Evolutionary conservation across 2,888 invertebrate species (phyloP), one percentile per base, ranked within the genome.

Genomic region (Heliconius aoede): DNA sequence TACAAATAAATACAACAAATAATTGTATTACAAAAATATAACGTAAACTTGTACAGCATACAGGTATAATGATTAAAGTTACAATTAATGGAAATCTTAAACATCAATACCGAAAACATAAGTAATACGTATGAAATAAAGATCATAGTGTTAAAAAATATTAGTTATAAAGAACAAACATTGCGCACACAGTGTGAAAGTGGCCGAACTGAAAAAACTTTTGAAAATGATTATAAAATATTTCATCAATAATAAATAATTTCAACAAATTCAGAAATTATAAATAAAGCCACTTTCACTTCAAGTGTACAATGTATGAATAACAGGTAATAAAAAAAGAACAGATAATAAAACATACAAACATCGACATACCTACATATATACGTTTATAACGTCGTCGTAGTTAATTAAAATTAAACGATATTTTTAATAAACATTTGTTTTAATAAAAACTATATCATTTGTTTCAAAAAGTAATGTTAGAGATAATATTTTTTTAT

Each of bases 1-100:
- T 79, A 76, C 68, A 77, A 76, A 76, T 79, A 79, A 77, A 77
- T 79, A 79, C 76, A 77, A 77, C 77, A 77, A 79, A 76, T 69
- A 65, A 61, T 68, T 71, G 65, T 75, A 61, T 72, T 78, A 76
- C 64, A 58, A 62, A 61, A 67, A 32, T 60, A 74, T 76, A 67
- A 76, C 61, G 32, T 77, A 71, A 76, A 74, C 61, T 77, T 77
- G 75, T 77, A 79, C 73, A 74, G 65, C 73, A 72, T 69, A 69
- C 51, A 55, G 55, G 55, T 69, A 55, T 51, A 21, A 51, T 28
- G 51, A 1, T 30, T 69, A 30, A 30, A 24, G 7, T 40, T 55
- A 9, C 3, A 36, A 7, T 18, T 51, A 26, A 32, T 24, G 30
- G 51, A 18, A 30, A 69, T 7, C 21, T 30, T 69, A 11, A 28